A percentile compares a stretch with the other conserved stretches of the same genome.
Evolutionary conservation across 2,888 invertebrate genomes (phyloP).

Genomic region (Rhimphoctona megacephalus): DNA sequence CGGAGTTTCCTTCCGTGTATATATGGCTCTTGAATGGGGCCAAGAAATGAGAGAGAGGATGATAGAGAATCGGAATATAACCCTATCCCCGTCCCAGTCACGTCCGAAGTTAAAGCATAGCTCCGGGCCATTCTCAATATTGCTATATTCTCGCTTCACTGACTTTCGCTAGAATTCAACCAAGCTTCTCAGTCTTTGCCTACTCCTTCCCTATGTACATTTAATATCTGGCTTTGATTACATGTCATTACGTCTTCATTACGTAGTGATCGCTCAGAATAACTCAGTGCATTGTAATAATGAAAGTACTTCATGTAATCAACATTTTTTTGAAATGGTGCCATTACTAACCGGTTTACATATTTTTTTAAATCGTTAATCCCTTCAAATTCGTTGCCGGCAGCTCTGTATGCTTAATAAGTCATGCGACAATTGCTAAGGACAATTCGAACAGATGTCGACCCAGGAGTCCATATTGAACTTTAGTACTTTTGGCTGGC

Average conservation of each 20-base stretch:
- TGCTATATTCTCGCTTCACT: constrained; percentile 59
- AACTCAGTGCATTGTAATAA: neutral
- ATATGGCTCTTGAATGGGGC: constrained; percentile 20
- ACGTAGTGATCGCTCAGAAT: constrained; percentile 11
- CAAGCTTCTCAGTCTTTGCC: constrained; percentile 26
- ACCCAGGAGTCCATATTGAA: constrained; percentile 40
- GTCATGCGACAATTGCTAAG: constrained; percentile 29
- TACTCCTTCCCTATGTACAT: constrained; percentile 6
- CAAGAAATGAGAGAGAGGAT: constrained; percentile 31
- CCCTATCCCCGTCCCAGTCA: constrained; percentile 55
- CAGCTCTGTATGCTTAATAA: constrained; percentile 16
- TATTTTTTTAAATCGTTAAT: neutral
- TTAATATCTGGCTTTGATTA: constrained; percentile 53
- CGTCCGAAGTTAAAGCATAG: constrained; percentile 65
- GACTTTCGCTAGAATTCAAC: constrained; percentile 55
- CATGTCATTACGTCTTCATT: constrained; percentile 36
- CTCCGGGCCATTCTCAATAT: constrained; percentile 67
- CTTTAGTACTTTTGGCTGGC: constrained; percentile 59
- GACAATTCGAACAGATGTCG: constrained; percentile 55
- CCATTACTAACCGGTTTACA: neutral
- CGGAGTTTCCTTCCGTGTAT: constrained; percentile 56
- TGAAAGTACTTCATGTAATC: neutral
- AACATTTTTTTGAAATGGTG: neutral
- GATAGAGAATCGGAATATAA: constrained; percentile 51
- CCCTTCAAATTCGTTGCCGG: neutral